phyloP scores from a whole-genome alignment of 2,797 vertebrate genomes.

The Myripristis murdjan region DNA sequence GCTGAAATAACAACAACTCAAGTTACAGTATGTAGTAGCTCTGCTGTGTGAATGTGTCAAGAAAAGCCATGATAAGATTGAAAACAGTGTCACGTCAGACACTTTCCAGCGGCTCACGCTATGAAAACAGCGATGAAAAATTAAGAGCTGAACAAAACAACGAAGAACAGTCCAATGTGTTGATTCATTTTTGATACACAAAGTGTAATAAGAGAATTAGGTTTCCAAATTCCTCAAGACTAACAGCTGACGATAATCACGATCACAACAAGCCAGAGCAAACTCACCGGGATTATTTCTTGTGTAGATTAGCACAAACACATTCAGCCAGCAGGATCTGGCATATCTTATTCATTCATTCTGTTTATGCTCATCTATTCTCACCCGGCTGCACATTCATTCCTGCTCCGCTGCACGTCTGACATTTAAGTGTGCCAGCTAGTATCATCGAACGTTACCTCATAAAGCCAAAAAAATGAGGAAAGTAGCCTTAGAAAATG shows the following conservation, averaged over 20 bases:
- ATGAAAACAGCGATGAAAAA: background rate
- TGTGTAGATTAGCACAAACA: background rate
- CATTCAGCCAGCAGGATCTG: background rate
- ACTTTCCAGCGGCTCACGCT: slow-evolving; percentile 24
- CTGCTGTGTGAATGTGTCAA: slow-evolving; percentile 26
- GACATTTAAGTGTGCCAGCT: slow-evolving; percentile 18
- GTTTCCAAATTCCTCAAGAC: background rate
- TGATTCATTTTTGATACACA: background rate
- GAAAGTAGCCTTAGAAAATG: slow-evolving; percentile 5
- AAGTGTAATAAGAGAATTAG: background rate
- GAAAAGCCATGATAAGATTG: slow-evolving; percentile 5
- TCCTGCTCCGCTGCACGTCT: background rate
- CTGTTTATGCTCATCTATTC: background rate
- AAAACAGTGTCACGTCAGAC: slow-evolving; percentile 10
- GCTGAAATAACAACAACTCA: slow-evolving; percentile 11
- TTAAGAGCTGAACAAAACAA: no score
- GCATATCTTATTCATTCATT: slow-evolving; percentile 1
- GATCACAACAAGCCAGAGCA: background rate
- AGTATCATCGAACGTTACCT: background rate
- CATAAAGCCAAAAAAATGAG: background rate
- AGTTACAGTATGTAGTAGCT: slow-evolving; percentile 3
- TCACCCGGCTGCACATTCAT: slow-evolving; percentile 2
- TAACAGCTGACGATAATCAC: background rate
- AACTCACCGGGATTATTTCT: slow-evolving; percentile 14
- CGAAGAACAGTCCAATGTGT: background rate